Evolutionary conservation across 2,113 vertebrate species (phyloP).

Genomic region (Ciconia stormi): DNA sequence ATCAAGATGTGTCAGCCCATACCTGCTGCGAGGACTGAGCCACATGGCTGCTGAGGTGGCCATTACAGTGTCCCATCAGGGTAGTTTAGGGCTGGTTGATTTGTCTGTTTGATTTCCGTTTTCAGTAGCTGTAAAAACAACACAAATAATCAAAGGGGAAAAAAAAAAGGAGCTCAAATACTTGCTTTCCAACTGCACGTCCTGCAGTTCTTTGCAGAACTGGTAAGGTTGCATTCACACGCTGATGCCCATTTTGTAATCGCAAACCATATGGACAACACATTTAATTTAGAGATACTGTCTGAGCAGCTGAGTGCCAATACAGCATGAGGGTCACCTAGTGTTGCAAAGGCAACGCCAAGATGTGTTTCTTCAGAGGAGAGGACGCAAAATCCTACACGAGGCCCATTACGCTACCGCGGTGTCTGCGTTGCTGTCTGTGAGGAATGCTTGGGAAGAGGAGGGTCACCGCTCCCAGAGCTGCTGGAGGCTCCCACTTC

Average conservation of each 20-base stretch:
- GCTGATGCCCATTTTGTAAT: neutral
- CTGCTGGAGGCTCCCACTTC: neutral
- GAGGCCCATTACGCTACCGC: accelerated
- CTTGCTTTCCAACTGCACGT: neutral
- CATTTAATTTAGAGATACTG: neutral
- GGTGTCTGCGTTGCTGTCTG: neutral
- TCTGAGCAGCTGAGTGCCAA: neutral
- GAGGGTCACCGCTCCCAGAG: neutral
- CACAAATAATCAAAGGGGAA: neutral
- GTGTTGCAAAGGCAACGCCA: neutral
- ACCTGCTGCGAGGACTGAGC: neutral
- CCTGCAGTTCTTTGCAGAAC: neutral
- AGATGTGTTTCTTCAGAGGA: neutral
- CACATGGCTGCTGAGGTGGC: accelerated
- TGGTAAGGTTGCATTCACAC: neutral
- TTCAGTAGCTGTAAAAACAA: neutral
- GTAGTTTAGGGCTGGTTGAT: neutral
- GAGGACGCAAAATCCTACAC: accelerated
- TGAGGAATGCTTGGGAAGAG: neutral
- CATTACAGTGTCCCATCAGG: neutral
- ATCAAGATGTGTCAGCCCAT: neutral
- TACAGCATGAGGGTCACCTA: neutral
- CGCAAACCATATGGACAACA: accelerated
- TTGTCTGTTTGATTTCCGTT: neutral
- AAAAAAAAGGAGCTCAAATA: neutral